phyloP scores from a whole-genome alignment of 2,888 invertebrate genomes.

The Perithous albicinctus region DNA sequence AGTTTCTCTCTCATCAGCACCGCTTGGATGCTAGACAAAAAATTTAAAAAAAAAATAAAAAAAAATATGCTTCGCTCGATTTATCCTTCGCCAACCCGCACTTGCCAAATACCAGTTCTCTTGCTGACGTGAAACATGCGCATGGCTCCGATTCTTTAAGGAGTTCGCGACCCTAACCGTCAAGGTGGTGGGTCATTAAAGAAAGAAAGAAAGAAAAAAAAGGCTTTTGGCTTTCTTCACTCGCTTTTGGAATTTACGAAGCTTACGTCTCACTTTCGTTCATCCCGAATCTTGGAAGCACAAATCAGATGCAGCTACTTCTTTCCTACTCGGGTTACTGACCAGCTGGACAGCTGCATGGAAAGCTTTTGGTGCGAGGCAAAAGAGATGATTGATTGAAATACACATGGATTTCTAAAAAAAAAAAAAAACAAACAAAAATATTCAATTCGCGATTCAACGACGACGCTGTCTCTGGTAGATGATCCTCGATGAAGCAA shows the following conservation, averaged over 20 bases:
- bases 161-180: slow-evolving; percentile 9
- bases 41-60: not conserved
- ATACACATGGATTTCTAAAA: slow-evolving; percentile 19
- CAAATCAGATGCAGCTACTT: slow-evolving; percentile 3
- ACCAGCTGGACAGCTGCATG: slow-evolving; percentile 41
- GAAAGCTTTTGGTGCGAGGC: slow-evolving; percentile 40
- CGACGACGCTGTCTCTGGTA: not conserved
- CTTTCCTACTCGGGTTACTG: slow-evolving; percentile 2
- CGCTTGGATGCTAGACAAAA: slow-evolving; percentile 5
- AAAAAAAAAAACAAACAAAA: slow-evolving; percentile 7
- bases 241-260: slow-evolving; percentile 51
- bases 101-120: slow-evolving; percentile 29
- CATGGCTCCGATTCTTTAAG: slow-evolving; percentile 20
- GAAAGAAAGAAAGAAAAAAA: too few relatives aligned
- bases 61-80: slow-evolving; percentile 38
- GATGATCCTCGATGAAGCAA: slow-evolving; percentile 41
- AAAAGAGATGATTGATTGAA: slow-evolving; percentile 61
- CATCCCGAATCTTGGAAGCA: slow-evolving; percentile 42
- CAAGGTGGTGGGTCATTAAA: slow-evolving; percentile 11
- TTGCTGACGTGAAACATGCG: slow-evolving; percentile 11
- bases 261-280: slow-evolving; percentile 33
- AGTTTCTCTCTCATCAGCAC: slow-evolving; percentile 1
- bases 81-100: slow-evolving; percentile 31
- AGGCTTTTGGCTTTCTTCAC: slow-evolving; percentile 36
- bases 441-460: slow-evolving; percentile 25